Evolutionary conservation across 2,888 invertebrate species (phyloP).

Genomic region (Ormyrus nitidulus): DNA sequence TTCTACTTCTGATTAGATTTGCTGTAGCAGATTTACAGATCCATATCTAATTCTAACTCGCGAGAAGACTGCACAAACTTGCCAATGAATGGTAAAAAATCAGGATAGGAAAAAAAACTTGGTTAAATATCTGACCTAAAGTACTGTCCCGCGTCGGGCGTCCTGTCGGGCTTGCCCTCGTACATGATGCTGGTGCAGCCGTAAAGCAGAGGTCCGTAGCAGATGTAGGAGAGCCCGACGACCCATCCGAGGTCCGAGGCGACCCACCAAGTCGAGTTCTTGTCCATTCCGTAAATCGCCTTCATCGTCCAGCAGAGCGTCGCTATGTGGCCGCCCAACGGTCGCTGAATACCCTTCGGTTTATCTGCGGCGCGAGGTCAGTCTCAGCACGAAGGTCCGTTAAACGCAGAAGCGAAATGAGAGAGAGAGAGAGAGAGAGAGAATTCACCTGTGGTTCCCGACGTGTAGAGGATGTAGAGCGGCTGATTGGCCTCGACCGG

Average conservation of each 20-base stretch:
- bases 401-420: too few relatives aligned
- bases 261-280: slow-evolving; percentile 92
- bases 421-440: too few relatives aligned
- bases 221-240: slow-evolving; percentile 96
- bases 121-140: slow-evolving; percentile 80
- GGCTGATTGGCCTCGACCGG: slow-evolving; percentile 93
- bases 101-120: too few relatives aligned
- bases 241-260: slow-evolving; percentile 95
- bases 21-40: too few relatives aligned
- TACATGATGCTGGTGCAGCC: slow-evolving; percentile 90
- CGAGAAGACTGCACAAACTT: too few relatives aligned
- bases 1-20: too few relatives aligned
- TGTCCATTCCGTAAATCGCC: slow-evolving; percentile 86
- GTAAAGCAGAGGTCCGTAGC: slow-evolving; percentile 90
- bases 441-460: slow-evolving; percentile 85
- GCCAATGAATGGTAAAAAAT: too few relatives aligned
- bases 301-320: slow-evolving; percentile 90
- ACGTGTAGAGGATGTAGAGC: slow-evolving; percentile 93
- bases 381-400: background rate
- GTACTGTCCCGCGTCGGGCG: slow-evolving; percentile 94
- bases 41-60: too few relatives aligned
- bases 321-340: slow-evolving; percentile 92
- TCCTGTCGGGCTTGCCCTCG: slow-evolving; percentile 96
- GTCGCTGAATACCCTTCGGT: slow-evolving; percentile 90
- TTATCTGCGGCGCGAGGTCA: slow-evolving; percentile 72